These are phyloP conservation scores for Misgurnus anguillicaudatus DNA, from an alignment of 2,113 vertebrate species.

Conservation along the genomic window DNA sequence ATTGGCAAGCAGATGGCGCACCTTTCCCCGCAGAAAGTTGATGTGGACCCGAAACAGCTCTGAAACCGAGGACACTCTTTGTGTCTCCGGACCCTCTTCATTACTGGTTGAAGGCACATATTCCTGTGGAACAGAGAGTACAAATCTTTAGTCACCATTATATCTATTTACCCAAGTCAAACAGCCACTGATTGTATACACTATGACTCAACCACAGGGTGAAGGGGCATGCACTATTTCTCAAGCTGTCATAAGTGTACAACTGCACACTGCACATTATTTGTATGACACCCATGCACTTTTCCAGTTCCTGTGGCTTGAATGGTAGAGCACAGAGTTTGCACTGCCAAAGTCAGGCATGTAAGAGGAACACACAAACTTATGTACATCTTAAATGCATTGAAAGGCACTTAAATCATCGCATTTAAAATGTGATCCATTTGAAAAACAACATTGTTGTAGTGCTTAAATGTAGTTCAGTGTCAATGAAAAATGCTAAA, in stretches of 20 bases:
- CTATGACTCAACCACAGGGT: not conserved
- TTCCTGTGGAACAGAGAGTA: constrained; percentile 61
- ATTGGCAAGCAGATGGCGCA: constrained; percentile 67
- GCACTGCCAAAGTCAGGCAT: no score
- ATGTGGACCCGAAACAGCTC: constrained; percentile 74
- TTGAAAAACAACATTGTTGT: no score
- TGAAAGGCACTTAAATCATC: no score
- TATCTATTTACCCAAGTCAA: not conserved
- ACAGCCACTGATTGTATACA: not conserved
- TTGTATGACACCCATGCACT: constrained; percentile 14
- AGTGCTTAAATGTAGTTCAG: no score
- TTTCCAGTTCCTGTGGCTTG: not conserved
- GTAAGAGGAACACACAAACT: no score
- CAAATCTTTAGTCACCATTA: no score
- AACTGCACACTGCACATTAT: constrained; percentile 1
- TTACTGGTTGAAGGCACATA: constrained; percentile 59
- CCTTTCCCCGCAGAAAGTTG: constrained; percentile 79
- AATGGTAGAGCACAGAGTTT: no score
- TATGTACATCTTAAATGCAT: no score
- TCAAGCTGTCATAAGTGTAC: constrained; percentile 12
- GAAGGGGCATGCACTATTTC: constrained; percentile 1
- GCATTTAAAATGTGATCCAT: no score
- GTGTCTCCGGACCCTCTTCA: constrained; percentile 61
- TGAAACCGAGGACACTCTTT: constrained; percentile 64
- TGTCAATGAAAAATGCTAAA: not conserved